These are phyloP conservation scores for Temnothorax longispinosus DNA, from an alignment of 1,140 invertebrate species.

Conservation along the genomic window DNA sequence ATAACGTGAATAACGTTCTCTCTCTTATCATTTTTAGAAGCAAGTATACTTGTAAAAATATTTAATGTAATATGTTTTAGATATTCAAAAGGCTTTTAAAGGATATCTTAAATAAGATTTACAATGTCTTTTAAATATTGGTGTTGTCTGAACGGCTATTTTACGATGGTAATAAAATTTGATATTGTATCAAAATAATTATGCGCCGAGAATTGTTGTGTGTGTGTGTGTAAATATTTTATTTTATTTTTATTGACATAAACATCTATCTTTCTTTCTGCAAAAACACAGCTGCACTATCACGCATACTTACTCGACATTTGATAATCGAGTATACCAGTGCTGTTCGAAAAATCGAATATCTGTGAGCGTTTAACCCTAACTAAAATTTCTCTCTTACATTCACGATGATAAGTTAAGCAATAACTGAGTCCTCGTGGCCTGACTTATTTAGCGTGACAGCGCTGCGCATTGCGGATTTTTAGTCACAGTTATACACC, in stretches of 20 bases:
- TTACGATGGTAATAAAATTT: background rate
- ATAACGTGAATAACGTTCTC: background rate
- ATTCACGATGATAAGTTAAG: conserved; percentile 39
- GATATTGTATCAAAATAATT: conserved; percentile 16
- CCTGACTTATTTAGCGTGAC: conserved; percentile 61
- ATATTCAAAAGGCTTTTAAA: background rate
- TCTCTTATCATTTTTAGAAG: background rate
- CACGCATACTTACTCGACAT: background rate
- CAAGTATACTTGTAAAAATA: conserved; percentile 31
- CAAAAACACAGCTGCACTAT: background rate
- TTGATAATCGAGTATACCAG: background rate
- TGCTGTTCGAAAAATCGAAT: background rate
- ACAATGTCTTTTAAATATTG: background rate
- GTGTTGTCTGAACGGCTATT: background rate
- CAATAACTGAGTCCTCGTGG: conserved; percentile 53
- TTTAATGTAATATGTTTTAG: conserved; percentile 19
- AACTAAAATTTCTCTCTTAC: conserved; percentile 39
- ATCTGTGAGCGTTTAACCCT: background rate
- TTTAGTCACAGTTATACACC: conserved; percentile 57
- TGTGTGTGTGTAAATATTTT: background rate
- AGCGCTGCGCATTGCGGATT: conserved; percentile 39
- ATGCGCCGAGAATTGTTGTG: background rate
- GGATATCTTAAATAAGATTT: background rate
- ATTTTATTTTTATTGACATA: background rate
- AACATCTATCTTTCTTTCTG: background rate